Base-by-base conservation (phyloP, 1,140 invertebrate species). In the Lepidostoma basale region DNA sequence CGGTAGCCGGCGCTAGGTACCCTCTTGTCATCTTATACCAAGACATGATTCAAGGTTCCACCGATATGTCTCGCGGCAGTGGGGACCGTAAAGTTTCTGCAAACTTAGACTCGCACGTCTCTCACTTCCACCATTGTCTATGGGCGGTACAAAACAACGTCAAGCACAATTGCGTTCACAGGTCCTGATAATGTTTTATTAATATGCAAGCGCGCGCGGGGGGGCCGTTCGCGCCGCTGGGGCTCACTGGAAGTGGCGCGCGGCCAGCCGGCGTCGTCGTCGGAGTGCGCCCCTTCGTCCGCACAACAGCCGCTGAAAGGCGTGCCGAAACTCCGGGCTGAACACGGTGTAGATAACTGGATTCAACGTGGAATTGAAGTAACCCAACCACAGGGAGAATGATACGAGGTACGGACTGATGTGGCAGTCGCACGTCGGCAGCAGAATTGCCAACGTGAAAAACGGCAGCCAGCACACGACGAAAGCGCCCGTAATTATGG, bases 291-390 rank as follows among this genome's bases (percentile, higher is more conserved):
- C 82, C 22, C 85, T 82, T 14, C 83, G 77, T 0, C 89, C 90
- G 77, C 88, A 91, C 62, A 95, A 81, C 59, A 95, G 86, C 74
- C 91, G 88, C 78, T 92, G 90, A 80, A 96, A 96, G 39, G 93
- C 93, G 75, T 89, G 87, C 58, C 94, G 82, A 78, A 96, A 96
- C 77, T 96, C 93, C 12, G 92, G 92, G 76, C 91, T 94, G 78
- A 95, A 94, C 68, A 94, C 90, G 23, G 92, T 94, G 79, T 95
- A 96, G 74, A 96, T 94, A 40, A 94, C 88, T 8, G 93, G 93
- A 81, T 95, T 96, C 18, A 95, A 81, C 26, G 92, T 93, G 1
- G 93, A 95, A 82, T 96, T 96, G 75, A 94, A 91, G 79, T 95
- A 96, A 36, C 89, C 89, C 67, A 94, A 84, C 92, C 92, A 94